phyloP scores from a whole-genome alignment of 2,113 vertebrate genomes.

The Cercocebus atys region DNA sequence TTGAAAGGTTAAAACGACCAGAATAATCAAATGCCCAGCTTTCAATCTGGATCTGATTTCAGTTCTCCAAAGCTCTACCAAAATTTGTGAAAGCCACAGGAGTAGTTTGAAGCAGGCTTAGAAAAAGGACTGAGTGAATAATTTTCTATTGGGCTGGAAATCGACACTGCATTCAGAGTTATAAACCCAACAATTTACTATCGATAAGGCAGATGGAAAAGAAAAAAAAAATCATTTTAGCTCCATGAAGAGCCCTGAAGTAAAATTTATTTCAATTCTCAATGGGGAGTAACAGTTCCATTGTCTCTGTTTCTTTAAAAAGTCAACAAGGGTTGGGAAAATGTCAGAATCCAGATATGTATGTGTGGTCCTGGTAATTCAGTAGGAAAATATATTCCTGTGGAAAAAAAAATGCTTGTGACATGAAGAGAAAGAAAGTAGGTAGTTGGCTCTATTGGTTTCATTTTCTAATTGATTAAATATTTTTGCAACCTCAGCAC shows the following conservation, averaged over 20 bases:
- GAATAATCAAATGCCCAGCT: neutral
- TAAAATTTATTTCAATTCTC: slow-evolving; percentile 28
- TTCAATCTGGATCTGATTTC: neutral
- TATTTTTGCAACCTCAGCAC: neutral
- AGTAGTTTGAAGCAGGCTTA: neutral
- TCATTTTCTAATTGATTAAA: slow-evolving; percentile 31
- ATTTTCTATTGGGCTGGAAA: neutral
- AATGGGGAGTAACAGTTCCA: neutral
- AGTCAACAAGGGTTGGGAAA: neutral
- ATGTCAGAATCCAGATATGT: neutral
- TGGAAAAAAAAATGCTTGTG: neutral
- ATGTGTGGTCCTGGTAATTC: neutral
- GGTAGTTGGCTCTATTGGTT: neutral
- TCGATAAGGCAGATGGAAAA: neutral
- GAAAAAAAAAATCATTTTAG: neutral
- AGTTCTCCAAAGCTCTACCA: neutral
- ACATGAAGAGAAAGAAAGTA: neutral
- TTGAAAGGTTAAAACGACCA: neutral
- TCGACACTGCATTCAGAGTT: neutral
- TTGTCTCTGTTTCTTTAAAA: neutral
- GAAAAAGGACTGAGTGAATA: neutral
- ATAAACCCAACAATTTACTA: neutral
- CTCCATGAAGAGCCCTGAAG: neutral
- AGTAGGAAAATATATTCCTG: neutral
- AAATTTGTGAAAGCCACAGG: slow-evolving; percentile 7